These are phyloP conservation scores for Intellagama lesueurii DNA, from an alignment of 2,797 vertebrate species.

Conservation along the genomic window DNA sequence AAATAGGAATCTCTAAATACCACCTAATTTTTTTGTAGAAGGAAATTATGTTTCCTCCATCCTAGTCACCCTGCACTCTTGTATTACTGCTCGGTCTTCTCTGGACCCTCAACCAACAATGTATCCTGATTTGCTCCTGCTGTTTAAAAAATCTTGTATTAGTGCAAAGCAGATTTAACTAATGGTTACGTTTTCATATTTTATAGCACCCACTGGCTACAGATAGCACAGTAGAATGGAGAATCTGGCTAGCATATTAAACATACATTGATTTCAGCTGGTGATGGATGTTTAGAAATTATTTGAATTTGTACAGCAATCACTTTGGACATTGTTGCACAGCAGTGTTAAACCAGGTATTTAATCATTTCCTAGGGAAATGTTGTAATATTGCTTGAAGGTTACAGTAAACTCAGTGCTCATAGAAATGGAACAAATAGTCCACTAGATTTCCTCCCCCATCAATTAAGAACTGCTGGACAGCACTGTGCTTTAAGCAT, in stretches of 20 bases:
- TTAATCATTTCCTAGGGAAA: constrained; percentile 25
- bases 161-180: background rate
- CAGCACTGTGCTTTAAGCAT: no score
- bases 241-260: constrained; percentile 16
- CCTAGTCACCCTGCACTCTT: background rate
- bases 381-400: constrained; percentile 19
- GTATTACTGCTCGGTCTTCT: background rate
- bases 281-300: constrained; percentile 21
- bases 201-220: background rate
- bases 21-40: background rate
- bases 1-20: background rate
- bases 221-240: background rate
- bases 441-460: background rate
- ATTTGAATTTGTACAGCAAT: constrained; percentile 14
- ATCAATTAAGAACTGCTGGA: background rate
- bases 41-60: background rate
- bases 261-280: constrained; percentile 16
- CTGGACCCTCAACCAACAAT: background rate
- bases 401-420: background rate
- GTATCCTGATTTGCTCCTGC: constrained; percentile 2
- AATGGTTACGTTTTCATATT: background rate
- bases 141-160: background rate
- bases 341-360: background rate
- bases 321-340: background rate
- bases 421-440: background rate